Percentiles rank a stretch among this genome's conserved stretches.
Conservation (phyloP, 2,797 vertebrate species). For the Manis javanica region DNA sequence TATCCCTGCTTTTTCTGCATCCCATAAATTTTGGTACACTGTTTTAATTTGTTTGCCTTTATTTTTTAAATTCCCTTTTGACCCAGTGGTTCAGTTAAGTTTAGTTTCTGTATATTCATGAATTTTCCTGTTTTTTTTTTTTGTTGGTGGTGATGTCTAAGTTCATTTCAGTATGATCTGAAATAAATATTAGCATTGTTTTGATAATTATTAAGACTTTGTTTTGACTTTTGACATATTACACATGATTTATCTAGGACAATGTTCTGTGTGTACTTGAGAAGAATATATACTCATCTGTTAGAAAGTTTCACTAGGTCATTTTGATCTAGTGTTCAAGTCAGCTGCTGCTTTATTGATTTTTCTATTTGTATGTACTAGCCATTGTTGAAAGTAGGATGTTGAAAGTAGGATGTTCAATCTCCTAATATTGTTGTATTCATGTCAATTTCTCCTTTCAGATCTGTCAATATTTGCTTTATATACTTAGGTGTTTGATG, state of each 20-base stretch:
- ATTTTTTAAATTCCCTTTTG: neutral
- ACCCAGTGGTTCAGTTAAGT: neutral
- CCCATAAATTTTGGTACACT: neutral
- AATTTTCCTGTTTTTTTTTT: neutral
- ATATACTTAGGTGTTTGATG: no score
- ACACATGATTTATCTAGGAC: no score
- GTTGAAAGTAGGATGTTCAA: no score
- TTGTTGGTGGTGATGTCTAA: neutral
- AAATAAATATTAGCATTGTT: neutral
- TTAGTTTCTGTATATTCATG: neutral
- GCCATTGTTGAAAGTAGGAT: no score
- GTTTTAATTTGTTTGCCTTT: neutral
- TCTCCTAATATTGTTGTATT: no score
- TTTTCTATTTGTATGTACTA: neutral
- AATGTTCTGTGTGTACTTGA: neutral
- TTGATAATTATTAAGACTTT: no score
- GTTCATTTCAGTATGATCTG: neutral
- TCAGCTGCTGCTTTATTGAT: neutral
- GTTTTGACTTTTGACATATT: no score
- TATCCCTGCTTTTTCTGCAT: neutral
- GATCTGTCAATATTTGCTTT: no score
- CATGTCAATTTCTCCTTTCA: no score
- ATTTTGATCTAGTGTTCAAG: neutral
- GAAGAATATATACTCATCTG: neutral
- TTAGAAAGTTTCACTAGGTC: neutral